A percentile compares a stretch with the other conserved stretches of the same genome.
phyloP scores from a whole-genome alignment of 2,797 vertebrate species.

The Meriones psammophilus region DNA sequence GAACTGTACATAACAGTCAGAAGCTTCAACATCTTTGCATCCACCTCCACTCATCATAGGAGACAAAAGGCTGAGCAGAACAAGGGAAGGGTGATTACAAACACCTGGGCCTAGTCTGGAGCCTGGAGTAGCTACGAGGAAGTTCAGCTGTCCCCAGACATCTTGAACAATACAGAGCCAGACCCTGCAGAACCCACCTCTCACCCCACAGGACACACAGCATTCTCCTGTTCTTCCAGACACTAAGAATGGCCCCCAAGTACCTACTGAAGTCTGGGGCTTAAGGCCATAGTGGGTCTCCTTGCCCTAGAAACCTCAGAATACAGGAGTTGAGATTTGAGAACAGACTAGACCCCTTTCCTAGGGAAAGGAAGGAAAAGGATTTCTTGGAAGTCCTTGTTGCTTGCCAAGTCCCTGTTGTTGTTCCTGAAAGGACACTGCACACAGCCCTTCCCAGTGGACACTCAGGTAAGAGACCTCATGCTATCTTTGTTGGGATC shows the following conservation, averaged over 20 bases:
- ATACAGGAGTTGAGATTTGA: not conserved
- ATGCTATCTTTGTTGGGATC: not conserved
- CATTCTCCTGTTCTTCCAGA: not conserved
- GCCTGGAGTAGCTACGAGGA: not conserved
- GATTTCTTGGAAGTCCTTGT: too few relatives aligned
- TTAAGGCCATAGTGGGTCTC: not conserved
- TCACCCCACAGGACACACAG: not conserved
- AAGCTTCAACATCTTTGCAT: not conserved
- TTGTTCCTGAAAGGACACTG: not conserved
- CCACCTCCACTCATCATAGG: not conserved
- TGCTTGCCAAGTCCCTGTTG: not conserved
- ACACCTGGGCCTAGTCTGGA: not conserved
- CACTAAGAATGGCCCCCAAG: not conserved
- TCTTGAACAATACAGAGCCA: not conserved
- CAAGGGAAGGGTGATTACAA: not conserved
- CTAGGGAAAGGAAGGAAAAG: not conserved
- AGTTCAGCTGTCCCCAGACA: not conserved
- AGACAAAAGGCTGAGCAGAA: not conserved
- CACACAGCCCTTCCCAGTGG: not conserved
- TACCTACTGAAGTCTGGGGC: not conserved
- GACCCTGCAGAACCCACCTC: not conserved
- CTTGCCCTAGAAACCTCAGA: not conserved
- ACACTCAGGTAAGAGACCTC: not conserved
- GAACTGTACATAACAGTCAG: not conserved
- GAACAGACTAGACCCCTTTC: not conserved